These are phyloP conservation scores for Ciconia nigra DNA, from an alignment of 2,797 vertebrate genomes.

Conservation along the genomic window DNA sequence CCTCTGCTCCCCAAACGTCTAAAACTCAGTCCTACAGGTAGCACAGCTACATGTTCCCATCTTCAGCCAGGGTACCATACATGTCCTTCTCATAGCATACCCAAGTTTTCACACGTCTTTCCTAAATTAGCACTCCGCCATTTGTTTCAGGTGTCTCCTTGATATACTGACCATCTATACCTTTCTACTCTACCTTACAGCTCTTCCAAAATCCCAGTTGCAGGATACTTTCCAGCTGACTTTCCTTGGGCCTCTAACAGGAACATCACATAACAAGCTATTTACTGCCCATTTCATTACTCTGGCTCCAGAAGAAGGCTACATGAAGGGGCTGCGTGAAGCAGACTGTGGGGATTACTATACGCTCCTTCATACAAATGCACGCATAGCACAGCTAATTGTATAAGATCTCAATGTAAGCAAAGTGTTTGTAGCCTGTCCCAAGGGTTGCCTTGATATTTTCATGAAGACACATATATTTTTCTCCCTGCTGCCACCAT, in stretches of 20 bases:
- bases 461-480: neutral
- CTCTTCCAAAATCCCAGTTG: neutral
- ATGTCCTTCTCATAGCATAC: neutral
- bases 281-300: neutral
- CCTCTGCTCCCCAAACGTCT: neutral
- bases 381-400: neutral
- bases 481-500: neutral
- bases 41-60: neutral
- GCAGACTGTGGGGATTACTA: neutral
- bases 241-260: neutral
- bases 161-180: neutral
- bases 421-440: neutral
- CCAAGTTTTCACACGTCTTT: neutral
- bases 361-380: neutral
- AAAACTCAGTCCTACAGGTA: neutral
- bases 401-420: neutral
- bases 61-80: neutral
- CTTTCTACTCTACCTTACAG: neutral
- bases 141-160: neutral
- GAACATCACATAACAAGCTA: neutral
- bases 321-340: fast-evolving
- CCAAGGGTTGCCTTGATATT: neutral
- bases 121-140: neutral
- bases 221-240: neutral
- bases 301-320: neutral